Evolutionary conservation across 2,797 vertebrate genomes (phyloP), one percentile per base, ranked within the genome.

Genomic region (Eulemur mongoz): DNA sequence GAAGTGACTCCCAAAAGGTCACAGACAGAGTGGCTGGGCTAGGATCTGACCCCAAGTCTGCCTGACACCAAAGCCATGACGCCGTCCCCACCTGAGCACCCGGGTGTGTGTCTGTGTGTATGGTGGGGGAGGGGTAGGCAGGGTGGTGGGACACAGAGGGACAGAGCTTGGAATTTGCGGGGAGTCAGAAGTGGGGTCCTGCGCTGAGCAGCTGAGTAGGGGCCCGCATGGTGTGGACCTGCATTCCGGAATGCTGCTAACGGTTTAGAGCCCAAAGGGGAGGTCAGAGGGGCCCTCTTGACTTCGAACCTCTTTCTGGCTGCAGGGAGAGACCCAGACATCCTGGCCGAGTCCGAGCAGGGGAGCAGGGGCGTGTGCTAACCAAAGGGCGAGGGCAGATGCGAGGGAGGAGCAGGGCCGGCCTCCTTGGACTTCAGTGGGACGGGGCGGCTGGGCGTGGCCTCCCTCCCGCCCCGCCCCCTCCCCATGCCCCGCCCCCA

Each of bases 401-500:
- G 5, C 0, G 38, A 70, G 82, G 73, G 69, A 27, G n/a, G 32
- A 25, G 25, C 20, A 27, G 35, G 69, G n/a, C 5, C 0, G 0
- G 8, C 11, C 23, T 3, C 40, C 32, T 27, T 0, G 0, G 48
- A 35, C 48, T 50, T 59, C 0, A 9, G 45, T 5, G 32, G 35
- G 54, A 35, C 7, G 11, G 65, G 90, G 82, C n/a, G 10, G 61
- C 61, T 43, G 27, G 92, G 73, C 1, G 45, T 91, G 84, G 70
- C 59, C 67, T 94, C 94, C 96, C 94, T 54, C 92, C 89, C 18
- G 4, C 18, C 86, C 96, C 54, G 32, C 79, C 83, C 82, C 75
- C 79, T 3, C 54, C 67, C 88, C 95, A 90, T 79, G 87, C 90
- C 80, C 94, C 40, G 65, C 94, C 92, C 92, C 95, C 85, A 78